Conservation (phyloP, 2,113 vertebrate genomes). For the Actenoides hombroni region DNA sequence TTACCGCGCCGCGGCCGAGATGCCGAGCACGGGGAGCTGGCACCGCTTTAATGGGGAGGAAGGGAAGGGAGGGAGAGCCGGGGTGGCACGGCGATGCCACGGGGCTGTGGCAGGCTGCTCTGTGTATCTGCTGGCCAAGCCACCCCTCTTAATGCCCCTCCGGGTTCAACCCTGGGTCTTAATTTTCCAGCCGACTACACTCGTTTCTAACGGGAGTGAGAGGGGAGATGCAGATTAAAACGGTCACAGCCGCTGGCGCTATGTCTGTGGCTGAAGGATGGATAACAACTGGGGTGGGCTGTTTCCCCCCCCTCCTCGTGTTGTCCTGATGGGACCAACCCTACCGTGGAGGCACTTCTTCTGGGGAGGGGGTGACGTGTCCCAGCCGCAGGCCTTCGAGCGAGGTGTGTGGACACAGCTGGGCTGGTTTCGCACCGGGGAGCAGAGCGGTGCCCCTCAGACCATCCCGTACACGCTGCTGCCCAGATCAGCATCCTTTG, state of each 20-base stretch:
- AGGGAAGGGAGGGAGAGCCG: background rate
- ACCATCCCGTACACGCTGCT: fast-evolving
- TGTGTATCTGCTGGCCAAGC: background rate
- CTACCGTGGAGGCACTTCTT: background rate
- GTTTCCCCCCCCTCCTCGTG: fast-evolving
- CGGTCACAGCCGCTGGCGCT: background rate
- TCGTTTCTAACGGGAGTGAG: fast-evolving
- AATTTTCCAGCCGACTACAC: background rate
- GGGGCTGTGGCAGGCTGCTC: background rate
- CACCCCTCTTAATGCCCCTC: background rate
- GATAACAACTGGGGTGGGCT: background rate
- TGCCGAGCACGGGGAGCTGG: fast-evolving
- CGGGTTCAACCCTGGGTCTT: background rate
- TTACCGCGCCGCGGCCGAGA: fast-evolving
- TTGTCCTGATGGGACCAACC: background rate
- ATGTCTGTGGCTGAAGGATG: background rate
- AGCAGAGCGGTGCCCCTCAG: fast-evolving
- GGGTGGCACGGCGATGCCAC: background rate
- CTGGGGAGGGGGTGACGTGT: background rate
- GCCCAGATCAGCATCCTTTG: background rate
- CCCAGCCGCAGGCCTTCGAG: background rate
- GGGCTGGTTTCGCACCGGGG: background rate
- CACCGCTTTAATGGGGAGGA: fast-evolving
- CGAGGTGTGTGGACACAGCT: background rate
- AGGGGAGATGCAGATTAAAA: background rate